Evolutionary conservation across 2,888 invertebrate genomes (phyloP).

Genomic region (Selenia dentaria): DNA sequence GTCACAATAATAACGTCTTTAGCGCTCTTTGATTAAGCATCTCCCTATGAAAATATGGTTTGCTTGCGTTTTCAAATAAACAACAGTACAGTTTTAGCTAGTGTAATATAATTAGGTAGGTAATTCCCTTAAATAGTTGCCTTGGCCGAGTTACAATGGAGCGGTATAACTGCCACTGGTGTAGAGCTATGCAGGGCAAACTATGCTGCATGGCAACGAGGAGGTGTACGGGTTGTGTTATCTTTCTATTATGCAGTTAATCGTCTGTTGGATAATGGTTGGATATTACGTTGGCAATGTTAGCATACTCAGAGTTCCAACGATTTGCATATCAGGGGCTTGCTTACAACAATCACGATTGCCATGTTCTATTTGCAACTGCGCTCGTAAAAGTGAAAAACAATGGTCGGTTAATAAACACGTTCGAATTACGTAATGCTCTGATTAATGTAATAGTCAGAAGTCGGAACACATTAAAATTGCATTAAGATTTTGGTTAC

Average conservation of each 20-base stretch:
- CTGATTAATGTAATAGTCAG: constrained; percentile 12
- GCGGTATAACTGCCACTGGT: constrained; percentile 18
- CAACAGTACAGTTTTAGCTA: neutral
- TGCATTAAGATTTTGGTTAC: constrained; percentile 3
- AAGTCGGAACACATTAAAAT: constrained; percentile 7
- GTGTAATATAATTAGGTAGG: neutral
- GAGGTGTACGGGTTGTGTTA: constrained; percentile 8
- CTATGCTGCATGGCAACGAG: constrained; percentile 9
- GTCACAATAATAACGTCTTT: constrained; percentile 31
- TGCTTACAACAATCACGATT: constrained; percentile 17
- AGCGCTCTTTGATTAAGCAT: constrained; percentile 27
- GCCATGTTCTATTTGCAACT: constrained; percentile 19
- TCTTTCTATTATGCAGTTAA: constrained; percentile 13
- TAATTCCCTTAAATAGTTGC: constrained; percentile 18
- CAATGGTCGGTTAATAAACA: constrained; percentile 19
- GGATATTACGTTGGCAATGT: constrained; percentile 4
- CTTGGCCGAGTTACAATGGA: constrained; percentile 26
- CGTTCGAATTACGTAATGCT: constrained; percentile 20
- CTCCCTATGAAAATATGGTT: constrained; percentile 10
- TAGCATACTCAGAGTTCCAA: constrained; percentile 10
- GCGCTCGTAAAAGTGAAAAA: constrained; percentile 19
- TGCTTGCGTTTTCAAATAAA: neutral
- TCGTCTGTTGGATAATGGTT: constrained; percentile 1
- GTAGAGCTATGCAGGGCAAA: constrained; percentile 21
- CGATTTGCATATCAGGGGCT: constrained; percentile 17